These are phyloP conservation scores for Osmoderma eremita DNA, from an alignment of 2,888 invertebrate species.

Conservation along the genomic window DNA sequence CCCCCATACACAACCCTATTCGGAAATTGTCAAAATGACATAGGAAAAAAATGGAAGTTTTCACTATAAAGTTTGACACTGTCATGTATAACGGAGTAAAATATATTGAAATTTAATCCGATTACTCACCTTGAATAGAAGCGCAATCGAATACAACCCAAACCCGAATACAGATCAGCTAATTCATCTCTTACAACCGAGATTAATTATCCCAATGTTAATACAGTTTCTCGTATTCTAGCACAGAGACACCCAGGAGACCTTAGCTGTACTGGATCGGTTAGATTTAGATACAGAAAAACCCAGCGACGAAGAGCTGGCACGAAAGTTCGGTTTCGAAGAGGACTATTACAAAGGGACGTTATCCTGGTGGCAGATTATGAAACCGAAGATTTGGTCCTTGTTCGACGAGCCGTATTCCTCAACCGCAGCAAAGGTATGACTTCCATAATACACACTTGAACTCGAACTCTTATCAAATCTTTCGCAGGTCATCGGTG, in stretches of 20 bases:
- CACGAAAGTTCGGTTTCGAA: constrained; percentile 96
- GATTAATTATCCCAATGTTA: neutral
- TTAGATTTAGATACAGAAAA: constrained; percentile 98
- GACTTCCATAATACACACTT: constrained; percentile 8
- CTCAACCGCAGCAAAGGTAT: constrained; percentile 96
- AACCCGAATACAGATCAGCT: too few species aligned
- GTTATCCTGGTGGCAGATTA: constrained; percentile 95
- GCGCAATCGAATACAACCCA: too few species aligned
- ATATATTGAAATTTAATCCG: neutral
- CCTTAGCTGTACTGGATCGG: constrained; percentile 95
- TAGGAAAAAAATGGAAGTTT: neutral
- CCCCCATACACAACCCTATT: too few species aligned
- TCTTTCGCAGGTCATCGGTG: constrained; percentile 90
- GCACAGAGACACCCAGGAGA: constrained; percentile 99
- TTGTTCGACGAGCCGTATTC: constrained; percentile 99
- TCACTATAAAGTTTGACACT: neutral
- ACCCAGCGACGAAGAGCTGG: constrained; percentile 97
- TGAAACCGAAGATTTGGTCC: constrained; percentile 98
- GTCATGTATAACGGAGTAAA: neutral
- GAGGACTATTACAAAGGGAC: constrained; percentile 92
- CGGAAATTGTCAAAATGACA: too few species aligned
- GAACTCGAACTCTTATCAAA: too few species aligned
- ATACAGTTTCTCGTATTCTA: constrained; percentile 60
- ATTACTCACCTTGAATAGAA: too few species aligned
- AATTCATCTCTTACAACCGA: too few species aligned